These are phyloP conservation scores for Arizona elegans DNA, from an alignment of 2,113 vertebrate genomes.

Conservation along the genomic window DNA sequence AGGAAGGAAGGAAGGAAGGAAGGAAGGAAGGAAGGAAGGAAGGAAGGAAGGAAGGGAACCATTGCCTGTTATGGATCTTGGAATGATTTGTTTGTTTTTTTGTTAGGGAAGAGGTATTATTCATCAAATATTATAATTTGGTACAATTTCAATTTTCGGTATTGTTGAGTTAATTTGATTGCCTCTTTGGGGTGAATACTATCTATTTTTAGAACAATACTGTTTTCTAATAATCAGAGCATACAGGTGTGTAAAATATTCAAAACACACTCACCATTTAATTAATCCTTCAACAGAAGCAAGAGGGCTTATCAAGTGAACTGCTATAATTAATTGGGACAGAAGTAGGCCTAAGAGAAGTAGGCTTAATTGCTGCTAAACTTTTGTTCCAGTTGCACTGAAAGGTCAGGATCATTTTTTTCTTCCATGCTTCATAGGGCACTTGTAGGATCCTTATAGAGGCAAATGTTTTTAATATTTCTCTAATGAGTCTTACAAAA, in stretches of 20 bases:
- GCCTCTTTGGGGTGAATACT: neutral
- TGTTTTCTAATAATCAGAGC: neutral
- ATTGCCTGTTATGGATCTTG: neutral
- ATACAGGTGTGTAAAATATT: slow-evolving; percentile 6
- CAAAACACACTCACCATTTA: neutral
- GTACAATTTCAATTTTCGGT: neutral
- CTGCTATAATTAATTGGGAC: neutral
- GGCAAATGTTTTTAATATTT: neutral
- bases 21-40: neutral
- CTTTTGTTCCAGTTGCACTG: neutral
- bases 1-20: neutral
- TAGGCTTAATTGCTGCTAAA: neutral
- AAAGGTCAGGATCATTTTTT: neutral
- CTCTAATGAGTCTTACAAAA: neutral
- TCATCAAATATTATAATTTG: neutral
- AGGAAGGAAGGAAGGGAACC: neutral
- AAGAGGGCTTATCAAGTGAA: neutral
- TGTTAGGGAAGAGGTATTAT: neutral
- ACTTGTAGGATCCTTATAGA: neutral
- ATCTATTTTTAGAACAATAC: neutral
- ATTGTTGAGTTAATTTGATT: neutral
- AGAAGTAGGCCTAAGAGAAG: neutral
- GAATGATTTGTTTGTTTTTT: neutral
- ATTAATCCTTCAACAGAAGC: slow-evolving; percentile 5
- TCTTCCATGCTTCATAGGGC: neutral